A percentile compares a stretch with the other conserved stretches of the same genome.
These are phyloP conservation scores for Copidosoma aretas DNA, from an alignment of 2,888 invertebrate species.

Conservation along the genomic window DNA sequence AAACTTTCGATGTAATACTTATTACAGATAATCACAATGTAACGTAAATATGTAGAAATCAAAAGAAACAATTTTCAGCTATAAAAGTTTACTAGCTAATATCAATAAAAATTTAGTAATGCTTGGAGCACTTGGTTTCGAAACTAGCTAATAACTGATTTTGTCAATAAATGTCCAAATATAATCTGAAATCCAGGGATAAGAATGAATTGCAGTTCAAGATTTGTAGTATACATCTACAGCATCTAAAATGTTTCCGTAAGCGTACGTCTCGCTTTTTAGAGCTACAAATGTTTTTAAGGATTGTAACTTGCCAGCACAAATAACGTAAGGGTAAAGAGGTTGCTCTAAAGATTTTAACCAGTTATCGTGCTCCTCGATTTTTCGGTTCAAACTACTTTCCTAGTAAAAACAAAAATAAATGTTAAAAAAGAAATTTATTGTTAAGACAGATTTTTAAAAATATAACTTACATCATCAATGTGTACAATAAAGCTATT, in stretches of 20 bases:
- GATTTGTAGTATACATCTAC: neutral
- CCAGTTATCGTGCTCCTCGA: neutral
- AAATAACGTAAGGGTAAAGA: neutral
- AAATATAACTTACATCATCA: too few relatives aligned
- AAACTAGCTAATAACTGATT: neutral
- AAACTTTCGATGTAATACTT: neutral
- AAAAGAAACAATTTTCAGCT: neutral
- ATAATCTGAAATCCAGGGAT: neutral
- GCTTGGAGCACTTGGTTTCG: neutral
- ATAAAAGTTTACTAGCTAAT: neutral
- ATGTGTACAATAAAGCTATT: too few relatives aligned
- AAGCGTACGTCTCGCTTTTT: neutral
- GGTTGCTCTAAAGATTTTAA: neutral
- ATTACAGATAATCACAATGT: neutral
- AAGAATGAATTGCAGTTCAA: neutral
- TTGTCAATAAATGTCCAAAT: neutral
- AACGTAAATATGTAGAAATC: neutral
- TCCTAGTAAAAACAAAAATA: too few relatives aligned
- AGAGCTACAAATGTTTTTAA: neutral
- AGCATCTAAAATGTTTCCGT: neutral
- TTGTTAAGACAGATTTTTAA: too few relatives aligned
- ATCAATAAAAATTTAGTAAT: neutral
- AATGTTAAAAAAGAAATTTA: too few relatives aligned
- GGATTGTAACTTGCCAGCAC: neutral
- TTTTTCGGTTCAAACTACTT: neutral